Base-by-base conservation (phyloP, 2,113 vertebrate species). In the Centropristis striata region DNA sequence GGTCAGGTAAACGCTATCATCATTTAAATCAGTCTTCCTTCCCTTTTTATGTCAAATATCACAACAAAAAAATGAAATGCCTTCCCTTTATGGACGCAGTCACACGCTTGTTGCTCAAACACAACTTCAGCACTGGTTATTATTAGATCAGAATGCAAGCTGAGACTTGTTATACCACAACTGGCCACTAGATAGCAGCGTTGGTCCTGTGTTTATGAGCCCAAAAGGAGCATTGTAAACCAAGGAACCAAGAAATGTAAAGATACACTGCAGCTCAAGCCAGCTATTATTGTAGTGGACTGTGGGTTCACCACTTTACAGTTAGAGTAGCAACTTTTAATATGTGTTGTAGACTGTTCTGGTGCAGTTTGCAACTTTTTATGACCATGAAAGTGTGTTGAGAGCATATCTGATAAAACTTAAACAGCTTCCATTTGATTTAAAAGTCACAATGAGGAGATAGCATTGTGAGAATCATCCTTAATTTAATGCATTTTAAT, bases 71-170 rank as follows among this genome's bases (percentile, higher is more conserved):
- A 36, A 70, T 60, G 2, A 58, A 71, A 66, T n/a, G 63, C 15
- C 63, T 66, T 69, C 86, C 63, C 2, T 79, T 37, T 46, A 39
- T 69, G 55, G 58, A 64, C 65, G 23, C 61, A 76, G 90, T 88
- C 89, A 89, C 86, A 91, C 75, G 90, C 71, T 73, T 86, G 81
- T 74, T 81, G 71, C 81, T 82, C 61, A 74, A 81, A 76, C 41
- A 47, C 61, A 63, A 67, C 68, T 85, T 21, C 54, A 71, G 71
- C 84, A 71, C 59, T 7, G 13, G 75, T 66, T 95, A 95, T 91
- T 88, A 92, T 91, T 95, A 95, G 91, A 86, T 55, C 46, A 78
- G 82, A 81, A 86, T 82, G 94, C 55, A 86, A 92, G 28, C 42
- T 49, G 90, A 93, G 39, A 93, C 85, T n/a, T 50, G 83, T n/a